Evolutionary conservation across 1,140 invertebrate species (phyloP).

Genomic region (Magallana angulata): DNA sequence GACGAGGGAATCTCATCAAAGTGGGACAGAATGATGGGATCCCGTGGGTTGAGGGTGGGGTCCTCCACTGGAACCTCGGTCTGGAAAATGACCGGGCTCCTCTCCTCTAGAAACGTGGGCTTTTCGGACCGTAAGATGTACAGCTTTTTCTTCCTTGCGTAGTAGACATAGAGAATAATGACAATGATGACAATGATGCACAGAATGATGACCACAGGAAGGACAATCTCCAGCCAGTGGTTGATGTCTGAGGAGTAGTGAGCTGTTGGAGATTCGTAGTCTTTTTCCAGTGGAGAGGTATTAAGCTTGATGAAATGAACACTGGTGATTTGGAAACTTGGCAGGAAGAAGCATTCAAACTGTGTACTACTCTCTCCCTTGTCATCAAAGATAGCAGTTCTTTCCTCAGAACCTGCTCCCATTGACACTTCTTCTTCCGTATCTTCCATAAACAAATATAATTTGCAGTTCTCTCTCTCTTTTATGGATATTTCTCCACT

Average conservation of each 20-base stretch:
- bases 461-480: slow-evolving; percentile 4
- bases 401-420: not conserved
- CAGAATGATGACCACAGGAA: slow-evolving; percentile 19
- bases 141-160: not conserved
- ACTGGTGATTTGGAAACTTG: not conserved
- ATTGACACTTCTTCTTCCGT: not conserved
- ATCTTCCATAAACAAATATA: not conserved
- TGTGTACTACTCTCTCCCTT: not conserved
- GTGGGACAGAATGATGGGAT: slow-evolving; percentile 22
- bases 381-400: not conserved
- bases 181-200: not conserved
- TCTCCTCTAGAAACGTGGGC: slow-evolving; percentile 44
- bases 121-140: slow-evolving; percentile 36
- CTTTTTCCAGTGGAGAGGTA: not conserved
- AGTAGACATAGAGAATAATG: slow-evolving; percentile 22
- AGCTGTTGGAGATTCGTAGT: not conserved
- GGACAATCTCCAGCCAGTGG: slow-evolving; percentile 36
- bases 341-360: not conserved
- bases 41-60: not conserved
- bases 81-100: slow-evolving; percentile 42
- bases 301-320: not conserved
- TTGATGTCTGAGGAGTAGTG: slow-evolving; percentile 14
- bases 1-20: slow-evolving; percentile 8
- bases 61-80: slow-evolving; percentile 34
- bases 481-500: slow-evolving; percentile 14